A percentile compares a stretch with the other conserved stretches of the same genome.
Conservation (phyloP, 2,888 invertebrate species). For the Harmothoe impar region DNA sequence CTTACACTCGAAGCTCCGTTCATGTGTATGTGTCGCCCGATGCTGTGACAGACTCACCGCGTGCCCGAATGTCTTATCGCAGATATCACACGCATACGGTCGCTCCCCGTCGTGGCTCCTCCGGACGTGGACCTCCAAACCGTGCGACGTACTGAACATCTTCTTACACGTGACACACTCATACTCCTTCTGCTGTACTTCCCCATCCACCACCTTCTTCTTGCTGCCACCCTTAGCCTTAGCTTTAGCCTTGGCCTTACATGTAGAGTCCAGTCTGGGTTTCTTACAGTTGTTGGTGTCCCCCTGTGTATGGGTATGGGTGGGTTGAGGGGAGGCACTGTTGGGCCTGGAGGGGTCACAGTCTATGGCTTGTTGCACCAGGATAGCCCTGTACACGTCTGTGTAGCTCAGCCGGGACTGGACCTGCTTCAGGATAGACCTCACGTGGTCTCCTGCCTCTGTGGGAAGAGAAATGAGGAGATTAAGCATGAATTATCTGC, state of each 20-base stretch:
- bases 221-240: not conserved
- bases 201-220: not conserved
- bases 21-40: conserved; percentile 87
- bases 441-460: conserved; percentile 44
- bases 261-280: not conserved
- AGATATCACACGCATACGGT: conserved; percentile 97
- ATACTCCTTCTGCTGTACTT: conserved; percentile 85
- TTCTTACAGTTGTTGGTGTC: not conserved
- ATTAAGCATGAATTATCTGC: too few relatives aligned
- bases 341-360: not conserved
- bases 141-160: conserved; percentile 98
- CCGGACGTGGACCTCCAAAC: conserved; percentile 97
- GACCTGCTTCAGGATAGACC: conserved; percentile 30
- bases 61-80: conserved; percentile 99
- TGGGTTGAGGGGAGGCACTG: not conserved
- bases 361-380: conserved; percentile 47
- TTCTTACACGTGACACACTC: conserved; percentile 98
- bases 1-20: conserved; percentile 89
- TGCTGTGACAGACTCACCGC: conserved; percentile 96
- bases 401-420: conserved; percentile 46
- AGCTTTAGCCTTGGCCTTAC: not conserved
- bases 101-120: conserved; percentile 95
- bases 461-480: not conserved
- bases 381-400: conserved; percentile 39
- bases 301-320: not conserved